These are phyloP conservation scores for Theristicus caerulescens DNA, from an alignment of 2,113 vertebrate species.

Conservation along the genomic window DNA sequence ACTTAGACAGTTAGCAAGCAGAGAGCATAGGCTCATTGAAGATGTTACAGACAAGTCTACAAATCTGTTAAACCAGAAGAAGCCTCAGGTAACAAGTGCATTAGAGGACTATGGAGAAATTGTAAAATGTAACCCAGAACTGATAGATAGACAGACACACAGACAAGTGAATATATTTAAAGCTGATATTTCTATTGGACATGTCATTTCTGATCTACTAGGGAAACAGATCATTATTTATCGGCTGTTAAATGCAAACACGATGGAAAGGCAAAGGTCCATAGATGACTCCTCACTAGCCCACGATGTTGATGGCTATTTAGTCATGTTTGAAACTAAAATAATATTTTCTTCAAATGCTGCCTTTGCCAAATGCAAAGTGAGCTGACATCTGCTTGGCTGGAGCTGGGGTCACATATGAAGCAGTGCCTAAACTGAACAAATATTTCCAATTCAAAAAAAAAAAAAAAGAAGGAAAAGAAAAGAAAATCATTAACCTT, in stretches of 20 bases:
- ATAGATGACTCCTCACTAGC: background rate
- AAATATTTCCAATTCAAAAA: slow-evolving; percentile 65
- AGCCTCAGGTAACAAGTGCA: background rate
- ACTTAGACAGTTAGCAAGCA: background rate
- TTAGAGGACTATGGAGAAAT: background rate
- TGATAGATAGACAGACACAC: too few relatives aligned
- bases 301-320: background rate
- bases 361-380: slow-evolving; percentile 51
- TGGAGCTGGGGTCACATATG: slow-evolving; percentile 44
- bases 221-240: background rate
- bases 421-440: slow-evolving; percentile 45
- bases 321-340: slow-evolving; percentile 51
- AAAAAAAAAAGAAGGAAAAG: background rate
- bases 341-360: slow-evolving; percentile 50
- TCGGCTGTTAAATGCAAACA: background rate
- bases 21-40: background rate
- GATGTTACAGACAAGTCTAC: background rate
- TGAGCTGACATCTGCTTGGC: slow-evolving; percentile 55
- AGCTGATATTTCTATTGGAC: background rate
- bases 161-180: background rate
- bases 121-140: background rate
- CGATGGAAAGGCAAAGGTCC: background rate
- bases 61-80: background rate
- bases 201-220: background rate
- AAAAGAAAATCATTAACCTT: slow-evolving; percentile 75